Evolutionary conservation across 2,113 vertebrate species (phyloP).

Genomic region (Vimba vimba): DNA sequence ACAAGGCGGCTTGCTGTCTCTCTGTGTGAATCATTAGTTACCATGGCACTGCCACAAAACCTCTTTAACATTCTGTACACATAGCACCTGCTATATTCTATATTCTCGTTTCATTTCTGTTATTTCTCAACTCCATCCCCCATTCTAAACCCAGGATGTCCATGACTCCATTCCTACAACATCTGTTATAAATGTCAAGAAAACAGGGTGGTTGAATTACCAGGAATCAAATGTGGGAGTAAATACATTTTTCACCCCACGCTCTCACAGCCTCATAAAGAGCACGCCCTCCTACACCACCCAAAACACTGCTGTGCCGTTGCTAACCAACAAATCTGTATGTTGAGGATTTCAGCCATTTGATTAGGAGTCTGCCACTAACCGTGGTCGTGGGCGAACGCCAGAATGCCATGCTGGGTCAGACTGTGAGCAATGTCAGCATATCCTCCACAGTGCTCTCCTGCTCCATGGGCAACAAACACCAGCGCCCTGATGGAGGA

Average conservation of each 20-base stretch:
- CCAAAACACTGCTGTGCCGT: not conserved
- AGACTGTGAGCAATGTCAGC: constrained; percentile 86
- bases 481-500: constrained; percentile 82
- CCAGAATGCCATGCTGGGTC: constrained; percentile 81
- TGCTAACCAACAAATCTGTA: constrained; percentile 1
- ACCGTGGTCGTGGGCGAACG: constrained; percentile 95
- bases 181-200: constrained; percentile 40
- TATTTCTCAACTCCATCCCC: not conserved
- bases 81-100: constrained; percentile 56
- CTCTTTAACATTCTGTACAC: constrained; percentile 61
- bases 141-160: not conserved
- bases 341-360: not conserved
- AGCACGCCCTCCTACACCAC: constrained; percentile 1
- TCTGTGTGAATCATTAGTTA: constrained; percentile 66
- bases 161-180: not conserved
- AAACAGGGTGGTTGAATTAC: not conserved
- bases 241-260: not conserved
- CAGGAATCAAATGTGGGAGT: not conserved
- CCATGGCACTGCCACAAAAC: constrained; percentile 64
- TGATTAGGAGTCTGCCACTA: constrained; percentile 69
- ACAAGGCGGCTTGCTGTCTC: constrained; percentile 17
- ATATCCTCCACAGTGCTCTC: constrained; percentile 92
- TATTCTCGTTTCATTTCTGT: not conserved
- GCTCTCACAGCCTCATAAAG: not conserved
- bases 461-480: constrained; percentile 89